phyloP scores from a whole-genome alignment of 2,113 vertebrate genomes.

The Nannospalax galili region DNA sequence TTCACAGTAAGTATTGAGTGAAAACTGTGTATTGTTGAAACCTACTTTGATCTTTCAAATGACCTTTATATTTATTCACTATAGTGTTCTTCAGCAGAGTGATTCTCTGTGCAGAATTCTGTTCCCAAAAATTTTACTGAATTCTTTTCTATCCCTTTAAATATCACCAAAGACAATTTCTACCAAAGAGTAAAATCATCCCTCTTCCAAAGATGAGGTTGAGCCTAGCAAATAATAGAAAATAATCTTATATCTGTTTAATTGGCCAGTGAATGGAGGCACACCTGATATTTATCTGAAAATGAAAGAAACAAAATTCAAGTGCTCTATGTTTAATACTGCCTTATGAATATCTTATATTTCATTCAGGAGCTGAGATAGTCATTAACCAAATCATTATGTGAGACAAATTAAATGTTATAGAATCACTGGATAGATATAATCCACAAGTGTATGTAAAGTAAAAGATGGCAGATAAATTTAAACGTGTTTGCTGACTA shows the following conservation, averaged over 20 bases:
- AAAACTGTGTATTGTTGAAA: neutral
- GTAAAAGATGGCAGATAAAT: neutral
- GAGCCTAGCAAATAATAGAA: neutral
- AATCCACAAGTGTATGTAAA: neutral
- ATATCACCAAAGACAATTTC: slow-evolving; percentile 47
- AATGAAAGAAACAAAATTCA: neutral
- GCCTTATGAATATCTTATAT: neutral
- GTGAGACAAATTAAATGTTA: neutral
- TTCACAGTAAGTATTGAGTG: neutral
- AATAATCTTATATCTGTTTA: neutral
- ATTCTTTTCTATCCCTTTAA: neutral
- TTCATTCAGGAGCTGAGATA: neutral
- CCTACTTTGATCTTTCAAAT: neutral
- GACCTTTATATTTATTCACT: neutral
- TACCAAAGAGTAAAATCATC: slow-evolving; percentile 49
- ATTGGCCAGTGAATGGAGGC: neutral
- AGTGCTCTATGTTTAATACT: neutral
- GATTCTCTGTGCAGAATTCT: neutral
- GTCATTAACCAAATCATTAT: neutral
- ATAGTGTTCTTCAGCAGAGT: neutral
- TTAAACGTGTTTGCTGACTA: neutral
- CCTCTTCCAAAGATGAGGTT: slow-evolving; percentile 43
- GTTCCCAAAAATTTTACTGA: slow-evolving; percentile 9
- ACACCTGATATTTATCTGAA: neutral
- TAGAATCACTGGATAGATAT: neutral